A percentile compares a stretch with the other conserved stretches of the same genome.
Evolutionary conservation across 2,797 vertebrate species (phyloP).

Genomic region (Borostomias antarcticus): DNA sequence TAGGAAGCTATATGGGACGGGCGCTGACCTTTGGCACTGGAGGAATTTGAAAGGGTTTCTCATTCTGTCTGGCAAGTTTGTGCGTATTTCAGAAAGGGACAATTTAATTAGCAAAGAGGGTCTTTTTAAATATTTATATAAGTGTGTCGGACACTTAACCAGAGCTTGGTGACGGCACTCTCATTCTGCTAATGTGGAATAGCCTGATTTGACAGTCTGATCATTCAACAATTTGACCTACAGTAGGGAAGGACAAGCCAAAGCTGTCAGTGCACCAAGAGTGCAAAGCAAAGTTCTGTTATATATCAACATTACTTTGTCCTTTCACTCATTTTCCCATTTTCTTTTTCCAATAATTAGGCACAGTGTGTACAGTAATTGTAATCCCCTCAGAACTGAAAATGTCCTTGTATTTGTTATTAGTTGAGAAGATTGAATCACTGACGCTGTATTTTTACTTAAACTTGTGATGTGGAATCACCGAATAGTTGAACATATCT

Average conservation of each 20-base stretch:
- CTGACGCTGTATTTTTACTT: too few relatives aligned
- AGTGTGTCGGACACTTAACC: constrained; percentile 65
- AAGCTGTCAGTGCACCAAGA: constrained; percentile 31
- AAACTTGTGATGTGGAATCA: too few relatives aligned
- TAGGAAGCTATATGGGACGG: constrained; percentile 24
- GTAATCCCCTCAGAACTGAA: too few relatives aligned
- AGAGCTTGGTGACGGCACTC: constrained; percentile 59
- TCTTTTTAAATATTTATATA: constrained; percentile 75
- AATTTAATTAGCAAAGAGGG: constrained; percentile 69
- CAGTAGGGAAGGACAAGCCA: constrained; percentile 38
- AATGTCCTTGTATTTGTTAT: too few relatives aligned
- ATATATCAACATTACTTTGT: background rate
- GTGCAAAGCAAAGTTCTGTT: constrained; percentile 1
- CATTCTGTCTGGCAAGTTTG: constrained; percentile 32
- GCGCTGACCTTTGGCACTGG: constrained; percentile 30
- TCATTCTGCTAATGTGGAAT: constrained; percentile 60
- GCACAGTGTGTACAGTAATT: too few relatives aligned
- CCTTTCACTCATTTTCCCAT: background rate
- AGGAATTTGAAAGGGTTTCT: constrained; percentile 38
- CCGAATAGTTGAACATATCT: too few relatives aligned
- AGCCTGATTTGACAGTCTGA: constrained; percentile 50
- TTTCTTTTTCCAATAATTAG: too few relatives aligned
- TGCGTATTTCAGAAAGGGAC: constrained; percentile 43
- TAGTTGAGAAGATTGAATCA: too few relatives aligned
- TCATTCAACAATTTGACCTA: constrained; percentile 46